A percentile compares a stretch with the other conserved stretches of the same genome.
Conservation (phyloP, 1,140 invertebrate species). For the Drosophila bipectinata region DNA sequence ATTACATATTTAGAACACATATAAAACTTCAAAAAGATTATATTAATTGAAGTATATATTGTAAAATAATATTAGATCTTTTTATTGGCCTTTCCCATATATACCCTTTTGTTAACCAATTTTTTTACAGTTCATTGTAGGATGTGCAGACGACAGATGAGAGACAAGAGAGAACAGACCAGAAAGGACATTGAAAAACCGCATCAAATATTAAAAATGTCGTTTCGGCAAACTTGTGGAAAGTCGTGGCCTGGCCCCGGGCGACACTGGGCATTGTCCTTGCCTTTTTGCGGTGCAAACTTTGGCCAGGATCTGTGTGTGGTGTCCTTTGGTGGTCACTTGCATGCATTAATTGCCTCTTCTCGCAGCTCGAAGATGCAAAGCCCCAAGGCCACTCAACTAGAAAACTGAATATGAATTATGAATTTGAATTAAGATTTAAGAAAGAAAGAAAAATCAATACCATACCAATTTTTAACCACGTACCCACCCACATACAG, state of each 20-base stretch:
- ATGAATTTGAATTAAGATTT: not conserved
- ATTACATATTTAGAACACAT: too few relatives aligned
- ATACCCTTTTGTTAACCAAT: too few relatives aligned
- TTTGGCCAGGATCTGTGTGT: slow-evolving; percentile 9
- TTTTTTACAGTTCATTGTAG: too few relatives aligned
- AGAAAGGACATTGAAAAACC: not conserved
- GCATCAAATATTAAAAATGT: slow-evolving; percentile 51
- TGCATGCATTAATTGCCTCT: slow-evolving; percentile 26
- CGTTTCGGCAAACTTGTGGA: slow-evolving; percentile 23
- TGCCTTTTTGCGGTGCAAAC: not conserved
- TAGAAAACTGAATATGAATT: slow-evolving; percentile 1
- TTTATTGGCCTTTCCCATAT: too few relatives aligned
- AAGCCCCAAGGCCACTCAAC: not conserved
- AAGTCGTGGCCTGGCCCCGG: slow-evolving; percentile 11
- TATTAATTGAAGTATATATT: too few relatives aligned
- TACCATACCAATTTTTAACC: not conserved
- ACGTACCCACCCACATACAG: too few relatives aligned
- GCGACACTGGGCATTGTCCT: slow-evolving; percentile 3
- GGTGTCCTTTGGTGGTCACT: not conserved
- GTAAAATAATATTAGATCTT: too few relatives aligned
- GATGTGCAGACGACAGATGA: slow-evolving; percentile 1
- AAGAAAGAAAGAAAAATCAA: not conserved
- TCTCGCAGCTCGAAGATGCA: not conserved
- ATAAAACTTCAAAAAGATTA: too few relatives aligned
- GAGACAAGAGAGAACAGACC: not conserved